Evolutionary conservation across 2,888 invertebrate genomes (phyloP).

Genomic region (Trichacis sp.): DNA sequence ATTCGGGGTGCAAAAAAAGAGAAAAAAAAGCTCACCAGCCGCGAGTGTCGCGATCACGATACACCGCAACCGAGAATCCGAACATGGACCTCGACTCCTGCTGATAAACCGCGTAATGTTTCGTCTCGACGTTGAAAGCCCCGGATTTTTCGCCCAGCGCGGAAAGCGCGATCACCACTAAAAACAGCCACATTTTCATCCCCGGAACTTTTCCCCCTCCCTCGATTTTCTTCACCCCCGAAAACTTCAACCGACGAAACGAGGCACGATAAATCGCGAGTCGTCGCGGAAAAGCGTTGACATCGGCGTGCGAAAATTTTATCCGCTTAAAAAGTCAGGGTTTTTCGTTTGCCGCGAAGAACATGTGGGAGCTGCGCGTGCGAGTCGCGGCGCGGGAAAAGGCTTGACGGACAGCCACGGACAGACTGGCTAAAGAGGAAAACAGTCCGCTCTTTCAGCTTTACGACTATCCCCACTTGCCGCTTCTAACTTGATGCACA

Average conservation of each 20-base stretch:
- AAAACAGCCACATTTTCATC: conserved; percentile 25
- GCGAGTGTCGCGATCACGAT: conserved; percentile 54
- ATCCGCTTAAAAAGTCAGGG: too few species aligned
- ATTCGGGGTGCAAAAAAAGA: background rate
- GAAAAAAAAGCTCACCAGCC: conserved; percentile 52
- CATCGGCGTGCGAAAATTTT: conserved; percentile 3
- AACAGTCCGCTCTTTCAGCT: conserved; percentile 26
- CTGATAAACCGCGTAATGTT: conserved; percentile 59
- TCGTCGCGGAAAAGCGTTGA: background rate
- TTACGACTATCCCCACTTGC: conserved; percentile 16
- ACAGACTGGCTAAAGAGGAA: conserved; percentile 40
- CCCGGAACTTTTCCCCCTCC: background rate
- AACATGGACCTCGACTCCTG: conserved; percentile 59
- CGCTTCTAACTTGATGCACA: conserved; percentile 14
- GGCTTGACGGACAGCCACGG: conserved; percentile 45
- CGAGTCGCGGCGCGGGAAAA: conserved; percentile 29
- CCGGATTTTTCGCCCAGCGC: conserved; percentile 22
- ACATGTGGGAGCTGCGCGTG: conserved; percentile 31
- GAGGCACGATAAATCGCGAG: too few species aligned
- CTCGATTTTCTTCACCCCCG: background rate
- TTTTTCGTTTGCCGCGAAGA: conserved; percentile 16
- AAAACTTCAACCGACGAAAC: background rate
- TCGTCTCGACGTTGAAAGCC: conserved; percentile 62
- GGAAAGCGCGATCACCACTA: conserved; percentile 28
- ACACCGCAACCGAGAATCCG: conserved; percentile 63